Percentiles rank a stretch among this genome's conserved stretches.
Conservation (phyloP, 2,797 vertebrate species). For the Okamejei kenojei region DNA sequence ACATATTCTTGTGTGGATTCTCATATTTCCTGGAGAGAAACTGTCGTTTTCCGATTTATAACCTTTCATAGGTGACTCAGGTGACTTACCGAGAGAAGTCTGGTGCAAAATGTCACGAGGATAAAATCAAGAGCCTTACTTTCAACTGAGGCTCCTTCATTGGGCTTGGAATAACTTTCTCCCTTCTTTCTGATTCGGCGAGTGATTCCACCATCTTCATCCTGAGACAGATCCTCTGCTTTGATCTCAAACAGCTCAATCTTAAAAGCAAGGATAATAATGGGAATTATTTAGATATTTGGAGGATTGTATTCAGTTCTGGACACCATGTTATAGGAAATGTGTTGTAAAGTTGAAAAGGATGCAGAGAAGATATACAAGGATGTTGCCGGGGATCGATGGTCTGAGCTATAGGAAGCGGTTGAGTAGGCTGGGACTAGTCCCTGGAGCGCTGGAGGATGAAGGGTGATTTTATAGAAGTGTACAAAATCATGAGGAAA, state of each 20-base stretch:
- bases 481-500: no score
- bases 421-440: no score
- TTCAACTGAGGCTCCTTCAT: conserved; percentile 82
- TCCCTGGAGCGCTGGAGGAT: no score
- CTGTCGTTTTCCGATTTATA: neutral
- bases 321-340: no score
- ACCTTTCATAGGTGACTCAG: neutral
- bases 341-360: no score
- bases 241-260: conserved; percentile 89
- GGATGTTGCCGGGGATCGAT: no score
- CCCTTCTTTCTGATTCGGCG: conserved; percentile 80
- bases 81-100: neutral
- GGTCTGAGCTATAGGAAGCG: no score
- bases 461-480: no score
- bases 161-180: conserved; percentile 84
- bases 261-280: conserved; percentile 52
- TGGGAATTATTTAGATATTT: neutral
- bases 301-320: no score
- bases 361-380: no score
- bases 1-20: neutral
- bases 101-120: neutral
- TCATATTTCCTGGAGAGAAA: neutral
- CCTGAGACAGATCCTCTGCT: conserved; percentile 83
- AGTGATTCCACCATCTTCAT: conserved; percentile 87
- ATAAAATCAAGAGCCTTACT: conserved; percentile 54